phyloP scores from a whole-genome alignment of 1,140 invertebrate species.

The Drosophila athabasca region DNA sequence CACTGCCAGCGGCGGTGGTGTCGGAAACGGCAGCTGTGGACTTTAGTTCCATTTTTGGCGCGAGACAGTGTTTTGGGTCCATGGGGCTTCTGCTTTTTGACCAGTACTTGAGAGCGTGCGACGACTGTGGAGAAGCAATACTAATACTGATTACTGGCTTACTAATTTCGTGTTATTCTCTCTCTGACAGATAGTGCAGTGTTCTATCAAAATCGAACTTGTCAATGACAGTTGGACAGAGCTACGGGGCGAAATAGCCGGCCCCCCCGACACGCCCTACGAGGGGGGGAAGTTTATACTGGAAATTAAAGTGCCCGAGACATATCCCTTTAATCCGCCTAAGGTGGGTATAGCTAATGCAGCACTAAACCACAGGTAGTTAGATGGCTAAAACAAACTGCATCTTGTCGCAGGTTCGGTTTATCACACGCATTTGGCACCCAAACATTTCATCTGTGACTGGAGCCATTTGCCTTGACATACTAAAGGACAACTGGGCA shows the following conservation, averaged over 20 bases:
- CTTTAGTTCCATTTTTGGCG: slow-evolving; percentile 45
- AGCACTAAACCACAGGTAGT: neutral
- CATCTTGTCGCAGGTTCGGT: slow-evolving; percentile 88
- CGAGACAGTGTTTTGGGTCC: slow-evolving; percentile 12
- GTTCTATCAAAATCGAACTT: slow-evolving; percentile 95
- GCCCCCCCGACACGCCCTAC: slow-evolving; percentile 98
- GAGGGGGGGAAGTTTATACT: slow-evolving; percentile 96
- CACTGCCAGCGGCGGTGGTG: slow-evolving; percentile 17
- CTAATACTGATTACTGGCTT: neutral
- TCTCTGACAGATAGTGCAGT: slow-evolving; percentile 92
- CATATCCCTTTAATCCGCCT: slow-evolving; percentile 99
- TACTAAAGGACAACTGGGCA: slow-evolving; percentile 99
- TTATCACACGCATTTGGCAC: slow-evolving; percentile 99
- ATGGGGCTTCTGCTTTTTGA: neutral
- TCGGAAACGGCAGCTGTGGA: neutral
- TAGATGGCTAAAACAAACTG: neutral
- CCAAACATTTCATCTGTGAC: slow-evolving; percentile 99
- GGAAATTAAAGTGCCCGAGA: slow-evolving; percentile 99
- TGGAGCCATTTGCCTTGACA: slow-evolving; percentile 99
- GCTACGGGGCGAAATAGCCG: slow-evolving; percentile 94
- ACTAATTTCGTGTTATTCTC: slow-evolving; percentile 1
- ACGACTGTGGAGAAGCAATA: neutral
- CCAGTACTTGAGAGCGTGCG: neutral
- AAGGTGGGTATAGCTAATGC: slow-evolving; percentile 87
- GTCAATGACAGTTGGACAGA: slow-evolving; percentile 96